Evolutionary conservation across 2,888 invertebrate species (phyloP), one percentile per base, ranked within the genome.

Genomic region (Protula sp.): DNA sequence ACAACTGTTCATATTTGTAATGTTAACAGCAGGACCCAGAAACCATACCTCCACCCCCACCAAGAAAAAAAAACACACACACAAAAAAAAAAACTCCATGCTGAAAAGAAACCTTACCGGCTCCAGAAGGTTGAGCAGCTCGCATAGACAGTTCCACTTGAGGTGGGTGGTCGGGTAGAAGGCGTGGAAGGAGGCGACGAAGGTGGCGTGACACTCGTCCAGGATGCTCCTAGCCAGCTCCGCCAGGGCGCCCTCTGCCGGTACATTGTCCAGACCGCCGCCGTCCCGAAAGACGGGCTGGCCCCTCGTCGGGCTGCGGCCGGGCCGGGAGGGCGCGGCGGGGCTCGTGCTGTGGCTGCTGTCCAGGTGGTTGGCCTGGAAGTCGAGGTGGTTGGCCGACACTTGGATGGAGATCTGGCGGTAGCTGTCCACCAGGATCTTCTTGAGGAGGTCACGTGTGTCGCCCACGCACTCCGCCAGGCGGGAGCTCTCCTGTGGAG

Each of bases 91-190:
- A n/a, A n/a, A n/a, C n/a, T n/a, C n/a, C n/a, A n/a, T n/a, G n/a
- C n/a, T n/a, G n/a, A n/a, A n/a, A n/a, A n/a, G n/a, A n/a, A n/a
- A n/a, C n/a, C 63, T 72, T 59, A 79, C 78, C 38, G 74, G 75
- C 52, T 79, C 78, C 14, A 74, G 68, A 55, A 70, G 69, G 47
- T 67, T 67, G 14, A 79, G 70, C 0, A 78, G 74, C 58, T 91
- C 90, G 78, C 94, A 93, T 0, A 97, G 83, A 73, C 91, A 91
- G 67, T 89, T 89, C 94, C 95, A 95, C 78, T 95, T 95, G 56
- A 95, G 83, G 57, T 88, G 88, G 0, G 92, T 90, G 0, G 94
- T 94, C 0, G 97, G 95, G 81, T 93, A 95, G 83, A 98, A 97
- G 0, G 93, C 93, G 80, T 95, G 93, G 75, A 94, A 97, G 76